Percentiles rank a stretch among this genome's conserved stretches.
Conservation (phyloP, 2,888 invertebrate genomes). For the Yponomeuta evonymella region DNA sequence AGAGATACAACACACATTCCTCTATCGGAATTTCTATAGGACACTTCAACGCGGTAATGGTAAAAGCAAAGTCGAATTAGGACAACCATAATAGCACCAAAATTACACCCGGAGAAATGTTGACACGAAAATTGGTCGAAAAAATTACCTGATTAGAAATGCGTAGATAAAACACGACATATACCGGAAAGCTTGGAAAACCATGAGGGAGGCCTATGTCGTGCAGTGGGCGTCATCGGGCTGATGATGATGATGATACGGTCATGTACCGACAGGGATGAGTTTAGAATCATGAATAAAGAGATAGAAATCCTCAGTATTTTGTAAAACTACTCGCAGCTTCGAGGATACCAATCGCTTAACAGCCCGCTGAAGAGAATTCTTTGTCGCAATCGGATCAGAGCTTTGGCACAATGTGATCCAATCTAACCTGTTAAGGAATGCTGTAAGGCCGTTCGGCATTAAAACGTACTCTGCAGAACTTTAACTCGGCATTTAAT, state of each 20-base stretch:
- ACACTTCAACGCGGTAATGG: neutral
- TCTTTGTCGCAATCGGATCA: constrained; percentile 8
- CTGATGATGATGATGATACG: too few species aligned
- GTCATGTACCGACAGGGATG: too few species aligned
- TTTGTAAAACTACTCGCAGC: neutral
- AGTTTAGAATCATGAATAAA: neutral
- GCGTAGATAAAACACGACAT: neutral
- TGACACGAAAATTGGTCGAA: neutral
- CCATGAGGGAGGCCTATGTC: too few species aligned
- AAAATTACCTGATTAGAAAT: neutral
- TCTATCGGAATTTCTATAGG: constrained; percentile 7
- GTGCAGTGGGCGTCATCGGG: too few species aligned
- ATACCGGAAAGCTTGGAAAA: too few species aligned
- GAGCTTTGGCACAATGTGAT: constrained; percentile 9
- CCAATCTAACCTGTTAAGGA: constrained; percentile 33
- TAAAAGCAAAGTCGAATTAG: constrained; percentile 12
- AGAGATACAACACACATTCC: constrained; percentile 1
- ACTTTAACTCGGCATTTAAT: neutral
- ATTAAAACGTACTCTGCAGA: neutral
- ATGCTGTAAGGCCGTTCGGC: constrained; percentile 46
- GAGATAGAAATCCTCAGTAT: neutral
- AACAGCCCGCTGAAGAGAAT: neutral
- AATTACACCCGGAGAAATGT: neutral
- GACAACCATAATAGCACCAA: constrained; percentile 3
- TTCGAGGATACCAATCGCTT: neutral